Evolutionary conservation across 2,888 invertebrate genomes (phyloP).

Genomic region (Folsomia manolachei): DNA sequence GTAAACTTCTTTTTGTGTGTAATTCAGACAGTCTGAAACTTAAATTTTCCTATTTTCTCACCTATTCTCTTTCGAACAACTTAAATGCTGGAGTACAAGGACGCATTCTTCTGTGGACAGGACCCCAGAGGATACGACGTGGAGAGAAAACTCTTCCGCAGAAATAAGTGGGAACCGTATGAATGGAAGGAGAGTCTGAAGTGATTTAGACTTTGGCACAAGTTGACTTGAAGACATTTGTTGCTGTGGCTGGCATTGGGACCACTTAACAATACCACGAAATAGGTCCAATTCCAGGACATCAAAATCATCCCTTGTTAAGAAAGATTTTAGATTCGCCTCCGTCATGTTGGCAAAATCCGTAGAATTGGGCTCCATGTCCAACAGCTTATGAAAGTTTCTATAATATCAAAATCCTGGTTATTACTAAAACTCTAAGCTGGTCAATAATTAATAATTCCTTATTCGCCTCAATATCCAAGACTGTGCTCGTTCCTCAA

Average conservation of each 20-base stretch:
- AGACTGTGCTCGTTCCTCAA: constrained; percentile 31
- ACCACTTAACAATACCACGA: constrained; percentile 33
- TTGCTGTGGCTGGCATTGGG: no score
- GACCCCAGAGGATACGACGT: constrained; percentile 29
- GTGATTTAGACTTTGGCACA: background rate
- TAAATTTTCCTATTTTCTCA: constrained; percentile 3
- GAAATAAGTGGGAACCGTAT: constrained; percentile 35
- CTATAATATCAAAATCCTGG: constrained; percentile 12
- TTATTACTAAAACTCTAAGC: no score
- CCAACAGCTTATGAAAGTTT: constrained; percentile 36
- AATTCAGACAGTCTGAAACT: background rate
- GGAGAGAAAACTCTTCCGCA: constrained; percentile 30
- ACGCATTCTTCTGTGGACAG: constrained; percentile 27
- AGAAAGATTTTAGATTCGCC: constrained; percentile 29
- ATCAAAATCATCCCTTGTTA: constrained; percentile 34
- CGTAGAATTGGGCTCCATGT: background rate
- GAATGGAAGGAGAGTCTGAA: constrained; percentile 24
- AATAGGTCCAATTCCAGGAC: constrained; percentile 35
- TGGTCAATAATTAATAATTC: background rate
- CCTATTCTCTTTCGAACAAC: constrained; percentile 33
- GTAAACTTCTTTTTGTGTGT: background rate
- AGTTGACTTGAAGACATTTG: background rate
- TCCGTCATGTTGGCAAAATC: constrained; percentile 32
- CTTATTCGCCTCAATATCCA: constrained; percentile 26
- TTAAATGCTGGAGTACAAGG: constrained; percentile 28